A percentile compares a stretch with the other conserved stretches of the same genome.
These are phyloP conservation scores for Pachyuromys duprasi DNA, from an alignment of 2,797 vertebrate genomes.

Conservation along the genomic window DNA sequence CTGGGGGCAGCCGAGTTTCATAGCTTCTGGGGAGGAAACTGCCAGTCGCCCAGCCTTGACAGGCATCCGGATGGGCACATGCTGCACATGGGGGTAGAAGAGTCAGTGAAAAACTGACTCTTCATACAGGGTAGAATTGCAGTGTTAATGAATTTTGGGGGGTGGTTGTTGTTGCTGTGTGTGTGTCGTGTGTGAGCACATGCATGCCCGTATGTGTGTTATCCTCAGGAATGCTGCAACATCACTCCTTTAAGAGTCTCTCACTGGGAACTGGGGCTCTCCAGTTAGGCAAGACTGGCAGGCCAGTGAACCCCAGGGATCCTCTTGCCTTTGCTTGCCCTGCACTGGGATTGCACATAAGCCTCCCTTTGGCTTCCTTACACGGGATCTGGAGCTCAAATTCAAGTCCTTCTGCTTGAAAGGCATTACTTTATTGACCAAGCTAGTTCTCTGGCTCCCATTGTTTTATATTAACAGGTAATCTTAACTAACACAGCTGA, in stretches of 20 bases:
- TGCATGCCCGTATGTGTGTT: background rate
- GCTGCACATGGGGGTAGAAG: background rate
- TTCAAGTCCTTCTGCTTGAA: background rate
- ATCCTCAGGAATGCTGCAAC: background rate
- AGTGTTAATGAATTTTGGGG: background rate
- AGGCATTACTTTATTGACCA: background rate
- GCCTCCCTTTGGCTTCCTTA: background rate
- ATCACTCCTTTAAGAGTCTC: background rate
- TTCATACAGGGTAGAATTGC: background rate
- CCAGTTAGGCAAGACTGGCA: background rate
- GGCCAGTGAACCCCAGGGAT: background rate
- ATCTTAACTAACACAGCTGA: background rate
- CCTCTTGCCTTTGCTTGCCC: background rate
- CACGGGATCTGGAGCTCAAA: background rate
- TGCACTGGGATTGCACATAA: background rate
- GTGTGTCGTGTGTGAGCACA: background rate
- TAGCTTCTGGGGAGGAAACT: background rate
- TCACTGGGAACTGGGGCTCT: background rate
- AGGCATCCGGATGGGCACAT: background rate
- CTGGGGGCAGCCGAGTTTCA: background rate
- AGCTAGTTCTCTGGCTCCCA: background rate
- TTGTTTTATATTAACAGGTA: background rate
- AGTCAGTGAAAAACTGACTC: background rate
- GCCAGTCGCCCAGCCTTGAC: background rate
- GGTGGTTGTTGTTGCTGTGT: background rate